These are phyloP conservation scores for Gryon sp. DNA, from an alignment of 1,140 invertebrate genomes.

Conservation along the genomic window DNA sequence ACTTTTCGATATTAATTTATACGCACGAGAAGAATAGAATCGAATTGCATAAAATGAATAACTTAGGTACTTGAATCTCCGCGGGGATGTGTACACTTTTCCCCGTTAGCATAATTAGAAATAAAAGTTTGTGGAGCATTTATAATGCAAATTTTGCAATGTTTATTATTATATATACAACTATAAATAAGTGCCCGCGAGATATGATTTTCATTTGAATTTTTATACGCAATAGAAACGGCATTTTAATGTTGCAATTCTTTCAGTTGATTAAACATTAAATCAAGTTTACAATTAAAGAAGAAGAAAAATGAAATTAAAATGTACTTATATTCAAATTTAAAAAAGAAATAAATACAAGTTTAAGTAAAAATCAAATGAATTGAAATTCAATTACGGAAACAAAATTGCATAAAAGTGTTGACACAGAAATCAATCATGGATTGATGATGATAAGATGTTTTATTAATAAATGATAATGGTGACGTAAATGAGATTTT, in stretches of 20 bases:
- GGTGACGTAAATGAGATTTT: neutral
- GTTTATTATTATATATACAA: neutral
- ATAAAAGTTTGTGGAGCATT: slow-evolving; percentile 13
- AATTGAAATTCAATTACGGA: too few relatives aligned
- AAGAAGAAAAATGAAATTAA: too few relatives aligned
- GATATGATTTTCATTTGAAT: slow-evolving; percentile 4
- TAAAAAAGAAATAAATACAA: too few relatives aligned
- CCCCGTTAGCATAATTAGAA: slow-evolving; percentile 26
- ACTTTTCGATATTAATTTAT: slow-evolving; percentile 17
- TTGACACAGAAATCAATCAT: neutral
- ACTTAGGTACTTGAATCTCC: neutral
- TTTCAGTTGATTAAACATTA: too few relatives aligned
- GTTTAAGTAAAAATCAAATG: too few relatives aligned
- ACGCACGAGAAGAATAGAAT: neutral
- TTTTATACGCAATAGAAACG: too few relatives aligned
- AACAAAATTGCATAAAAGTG: too few relatives aligned
- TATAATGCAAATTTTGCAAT: slow-evolving; percentile 7
- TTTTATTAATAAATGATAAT: neutral
- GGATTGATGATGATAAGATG: neutral
- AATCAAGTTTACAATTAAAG: too few relatives aligned
- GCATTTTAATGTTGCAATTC: too few relatives aligned
- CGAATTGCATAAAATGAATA: slow-evolving; percentile 12
- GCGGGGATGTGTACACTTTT: slow-evolving; percentile 17
- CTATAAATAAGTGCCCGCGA: too few relatives aligned
- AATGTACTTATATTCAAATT: too few relatives aligned